Evolutionary conservation across 2,888 invertebrate genomes (phyloP).

Genomic region (Nomada ferruginata): DNA sequence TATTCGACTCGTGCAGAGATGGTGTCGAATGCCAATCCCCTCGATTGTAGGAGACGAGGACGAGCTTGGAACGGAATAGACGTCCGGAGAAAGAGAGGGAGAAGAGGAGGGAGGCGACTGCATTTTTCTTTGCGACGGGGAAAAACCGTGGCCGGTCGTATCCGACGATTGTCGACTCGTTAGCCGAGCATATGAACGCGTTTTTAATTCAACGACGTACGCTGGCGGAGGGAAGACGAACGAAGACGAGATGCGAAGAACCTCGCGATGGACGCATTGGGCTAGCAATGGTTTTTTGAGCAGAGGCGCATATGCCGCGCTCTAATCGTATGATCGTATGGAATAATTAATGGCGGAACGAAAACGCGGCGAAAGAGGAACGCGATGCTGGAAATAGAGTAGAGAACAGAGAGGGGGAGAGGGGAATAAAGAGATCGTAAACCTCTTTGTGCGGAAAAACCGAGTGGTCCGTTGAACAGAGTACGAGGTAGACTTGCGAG

Average conservation of each 20-base stretch:
- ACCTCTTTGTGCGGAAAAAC: slow-evolving; percentile 69
- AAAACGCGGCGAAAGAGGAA: background rate
- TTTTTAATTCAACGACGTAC: slow-evolving; percentile 16
- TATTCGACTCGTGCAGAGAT: slow-evolving; percentile 24
- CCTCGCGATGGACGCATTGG: too few species aligned
- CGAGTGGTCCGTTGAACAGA: slow-evolving; percentile 57
- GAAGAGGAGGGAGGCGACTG: slow-evolving; percentile 63
- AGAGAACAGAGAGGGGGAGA: background rate
- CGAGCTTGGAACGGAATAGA: too few species aligned
- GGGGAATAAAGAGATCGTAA: slow-evolving; percentile 62
- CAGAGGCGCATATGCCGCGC: too few species aligned
- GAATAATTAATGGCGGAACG: background rate
- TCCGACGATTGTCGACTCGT: slow-evolving; percentile 14
- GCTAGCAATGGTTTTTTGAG: too few species aligned
- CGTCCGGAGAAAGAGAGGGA: slow-evolving; percentile 32
- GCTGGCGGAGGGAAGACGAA: background rate
- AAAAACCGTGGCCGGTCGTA: slow-evolving; percentile 42
- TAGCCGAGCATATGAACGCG: slow-evolving; percentile 39
- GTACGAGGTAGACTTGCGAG: slow-evolving; percentile 66
- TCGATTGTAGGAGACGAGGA: slow-evolving; percentile 66
- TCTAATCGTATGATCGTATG: too few species aligned
- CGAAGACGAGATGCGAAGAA: background rate
- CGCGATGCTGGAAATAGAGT: background rate
- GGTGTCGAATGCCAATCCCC: slow-evolving; percentile 62
- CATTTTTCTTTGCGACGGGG: slow-evolving; percentile 74